A percentile compares a stretch with the other conserved stretches of the same genome.
Conservation (phyloP, 2,113 vertebrate species). For the Trichomycterus rosablanca region DNA sequence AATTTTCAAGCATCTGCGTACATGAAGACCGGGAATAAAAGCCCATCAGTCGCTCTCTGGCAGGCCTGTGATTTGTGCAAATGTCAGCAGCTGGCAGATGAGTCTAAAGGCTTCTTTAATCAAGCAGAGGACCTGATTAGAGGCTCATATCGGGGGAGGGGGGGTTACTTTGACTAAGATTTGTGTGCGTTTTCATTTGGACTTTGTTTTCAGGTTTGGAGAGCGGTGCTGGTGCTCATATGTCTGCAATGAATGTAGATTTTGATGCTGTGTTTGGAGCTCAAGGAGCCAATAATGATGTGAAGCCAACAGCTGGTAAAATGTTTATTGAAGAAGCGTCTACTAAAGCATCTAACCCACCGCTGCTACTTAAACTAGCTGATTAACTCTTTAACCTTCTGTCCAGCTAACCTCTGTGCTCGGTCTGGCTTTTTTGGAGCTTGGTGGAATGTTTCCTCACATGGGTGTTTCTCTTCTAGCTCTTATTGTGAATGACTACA, state of each 20-base stretch:
- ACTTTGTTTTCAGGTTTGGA: conserved; percentile 61
- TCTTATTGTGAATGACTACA: too few species aligned
- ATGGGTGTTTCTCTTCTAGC: background rate
- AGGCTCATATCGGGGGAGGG: too few species aligned
- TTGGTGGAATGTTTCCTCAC: background rate
- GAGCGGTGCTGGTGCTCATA: conserved; percentile 61
- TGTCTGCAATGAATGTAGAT: conserved; percentile 77
- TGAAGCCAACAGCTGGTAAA: conserved; percentile 74
- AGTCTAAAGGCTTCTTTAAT: too few species aligned
- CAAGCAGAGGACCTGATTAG: too few species aligned
- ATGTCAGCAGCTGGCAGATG: too few species aligned
- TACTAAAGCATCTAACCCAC: conserved; percentile 26
- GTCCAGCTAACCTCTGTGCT: conserved; percentile 34
- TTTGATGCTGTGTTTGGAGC: conserved; percentile 88
- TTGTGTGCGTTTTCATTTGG: conserved; percentile 28
- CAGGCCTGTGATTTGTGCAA: too few species aligned
- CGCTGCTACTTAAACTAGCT: conserved; percentile 14
- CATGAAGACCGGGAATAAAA: too few species aligned
- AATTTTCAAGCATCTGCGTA: too few species aligned
- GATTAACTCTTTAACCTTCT: conserved; percentile 30
- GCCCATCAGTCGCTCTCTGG: too few species aligned
- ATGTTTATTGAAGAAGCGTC: background rate
- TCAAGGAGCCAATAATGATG: conserved; percentile 68
- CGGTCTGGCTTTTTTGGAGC: conserved; percentile 5
- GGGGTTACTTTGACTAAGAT: too few species aligned